phyloP scores from a whole-genome alignment of 1,140 invertebrate genomes.

The Triops longicaudatus region DNA sequence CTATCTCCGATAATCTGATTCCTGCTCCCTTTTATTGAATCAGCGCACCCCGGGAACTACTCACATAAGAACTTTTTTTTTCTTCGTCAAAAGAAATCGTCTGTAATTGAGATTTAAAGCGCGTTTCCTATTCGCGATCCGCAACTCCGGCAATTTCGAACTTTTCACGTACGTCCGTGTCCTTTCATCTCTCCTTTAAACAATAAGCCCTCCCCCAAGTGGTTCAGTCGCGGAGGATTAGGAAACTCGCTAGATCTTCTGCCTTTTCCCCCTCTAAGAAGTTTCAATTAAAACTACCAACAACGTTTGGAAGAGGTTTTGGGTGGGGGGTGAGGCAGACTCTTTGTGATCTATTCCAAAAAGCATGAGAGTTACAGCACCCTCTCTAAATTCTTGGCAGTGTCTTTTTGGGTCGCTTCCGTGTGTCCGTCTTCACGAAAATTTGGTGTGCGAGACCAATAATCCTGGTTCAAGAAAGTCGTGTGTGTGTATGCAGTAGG shows the following conservation, averaged over 20 bases:
- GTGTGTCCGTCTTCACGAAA: not conserved
- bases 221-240: not conserved
- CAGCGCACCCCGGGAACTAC: too few relatives aligned
- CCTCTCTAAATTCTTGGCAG: too few relatives aligned
- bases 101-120: too few relatives aligned
- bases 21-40: too few relatives aligned
- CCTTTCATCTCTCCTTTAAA: not conserved
- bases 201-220: not conserved
- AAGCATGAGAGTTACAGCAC: too few relatives aligned
- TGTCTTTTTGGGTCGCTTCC: too few relatives aligned
- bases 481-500: not conserved
- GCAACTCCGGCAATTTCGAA: not conserved
- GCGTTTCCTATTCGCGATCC: too few relatives aligned
- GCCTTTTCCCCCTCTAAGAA: not conserved
- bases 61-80: too few relatives aligned
- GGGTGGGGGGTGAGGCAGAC: too few relatives aligned
- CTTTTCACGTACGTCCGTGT: not conserved
- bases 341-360: too few relatives aligned
- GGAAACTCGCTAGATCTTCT: not conserved
- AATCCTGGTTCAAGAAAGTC: not conserved
- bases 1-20: too few relatives aligned
- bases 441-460: not conserved
- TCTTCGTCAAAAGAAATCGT: too few relatives aligned
- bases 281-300: not conserved
- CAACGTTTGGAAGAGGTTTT: not conserved